Base-by-base conservation (phyloP, 30 jellyfish, hydroid and myxozoan genomes). In the Aurelia aurita region DNA sequence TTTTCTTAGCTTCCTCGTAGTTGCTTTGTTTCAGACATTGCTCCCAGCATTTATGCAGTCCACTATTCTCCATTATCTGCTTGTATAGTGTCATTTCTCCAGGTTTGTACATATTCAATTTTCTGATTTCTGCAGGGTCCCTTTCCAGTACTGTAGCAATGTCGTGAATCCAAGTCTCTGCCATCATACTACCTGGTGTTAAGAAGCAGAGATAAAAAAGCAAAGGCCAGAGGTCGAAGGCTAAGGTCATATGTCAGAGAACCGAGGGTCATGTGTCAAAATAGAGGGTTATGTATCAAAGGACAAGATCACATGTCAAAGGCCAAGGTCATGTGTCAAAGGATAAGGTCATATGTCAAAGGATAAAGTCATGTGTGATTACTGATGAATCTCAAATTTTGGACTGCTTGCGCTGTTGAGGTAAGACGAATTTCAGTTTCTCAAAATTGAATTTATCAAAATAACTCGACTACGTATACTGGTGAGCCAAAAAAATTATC, bases 111-210 rank as follows among this genome's bases (percentile, higher is more conserved):
- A 77, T 6, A 63, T 77, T 58, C 88, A 23, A 57, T 22, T 58
- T 43, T 58, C 88, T 58, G 59, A 77, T 39, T 23, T 77, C 77
- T 57, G 77, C 69, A 11, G 88, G 88, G 29, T 77, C 88, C 27
- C 58, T 58, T 9, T 14, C 68, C n/a, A 77, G 75, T 15, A 55
- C 25, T 15, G 59, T 20, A 1, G 78, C 88, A 39, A 77, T 43
- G 22, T 77, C 66, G 59, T 77, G 28, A 34, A 77, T 34, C 88
- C 77, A 55, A 20, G 65, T 77, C 39, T 77, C 88, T 13, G 66
- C 51, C 51, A 57, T 34, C 77, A 77, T 58, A 53, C n/a, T 77
- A 5, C 76, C 88, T 77, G 26, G 26, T 12, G 39, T 9, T n/a
- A 68, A 9, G 45, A 26, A 31, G 13, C 1, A 8, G 51, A 39